Evolutionary conservation across 2,113 vertebrate genomes (phyloP), one percentile per base, ranked within the genome.

Genomic region (Protobothrops mucrosquamatus): DNA sequence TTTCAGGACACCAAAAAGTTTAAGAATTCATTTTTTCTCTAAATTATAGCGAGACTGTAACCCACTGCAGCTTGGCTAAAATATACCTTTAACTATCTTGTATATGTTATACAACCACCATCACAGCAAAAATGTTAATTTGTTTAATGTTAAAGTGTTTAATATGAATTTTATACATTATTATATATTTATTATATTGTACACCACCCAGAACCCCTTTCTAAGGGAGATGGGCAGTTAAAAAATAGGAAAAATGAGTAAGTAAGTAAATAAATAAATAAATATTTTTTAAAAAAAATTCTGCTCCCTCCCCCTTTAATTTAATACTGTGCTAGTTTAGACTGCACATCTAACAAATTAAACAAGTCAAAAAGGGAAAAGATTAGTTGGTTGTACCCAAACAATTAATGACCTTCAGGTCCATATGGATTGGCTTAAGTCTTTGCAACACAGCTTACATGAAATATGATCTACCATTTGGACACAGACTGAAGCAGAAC

Each of bases 361-460:
- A 94, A 91, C 2, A 93, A 92, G 95, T 89, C 43, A 88, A 89
- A 61, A 92, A 64, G 85, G 51, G 57, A 92, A 5, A n/a, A 94
- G 52, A 86, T 90, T 94, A 93, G 92, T 74, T 93, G 85, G 86
- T 93, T 96, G 90, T 92, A 93, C 89, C 52, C 22, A 92, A 85
- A 43, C 20, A 1, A 87, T 93, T 94, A 94, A 95, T 89, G 52
- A 52, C 7, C 87, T 56, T 26, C 11, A 64, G 20, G 61, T 88
- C 57, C 54, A 89, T 69, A 90, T 94, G 88, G 2, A 87, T 91
- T 26, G 22, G n/a, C 93, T 22, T n/a, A 87, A 74, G 51, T 93
- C 85, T 51, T 46, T 88, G 64, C 9, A 0, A 0, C 34, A 94
- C 8, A 52, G 29, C 89, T 93, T 23, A 55, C 91, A 59, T 90